Evolutionary conservation across 2,888 invertebrate genomes (phyloP), one percentile per base, ranked within the genome.

Genomic region (Acleris sparsana): DNA sequence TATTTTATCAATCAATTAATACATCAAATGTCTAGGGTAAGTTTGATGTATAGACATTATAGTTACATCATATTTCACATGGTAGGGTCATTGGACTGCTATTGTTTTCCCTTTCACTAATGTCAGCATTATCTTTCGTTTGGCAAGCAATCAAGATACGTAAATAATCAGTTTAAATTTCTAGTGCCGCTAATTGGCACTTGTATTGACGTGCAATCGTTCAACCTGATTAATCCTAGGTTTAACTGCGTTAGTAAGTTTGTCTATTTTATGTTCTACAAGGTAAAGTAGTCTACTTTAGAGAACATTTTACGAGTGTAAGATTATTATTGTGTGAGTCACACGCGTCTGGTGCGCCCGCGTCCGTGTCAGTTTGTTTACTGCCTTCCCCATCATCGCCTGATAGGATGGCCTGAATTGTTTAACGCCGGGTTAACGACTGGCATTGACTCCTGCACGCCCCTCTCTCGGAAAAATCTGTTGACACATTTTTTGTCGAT

Each of bases 371-470:
- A 71, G 71, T 70, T 75, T 79, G 80, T 75, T 79, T 79, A 78
- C 75, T 82, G 78, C 79, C 79, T 82, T 79, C 81, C 79, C 73
- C 73, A 78, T 81, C 78, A 75, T 74, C 72, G 75, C 75, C 75
- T 76, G 83, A 86, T 85, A 84, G 84, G 82, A 81, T 84, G 86
- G 74, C 84, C 86, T 84, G 82, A 84, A 86, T 87, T 86, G 86
- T 87, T 85, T 80, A 75, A 80, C 79, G 72, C 69, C 79, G 82
- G 87, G 88, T 88, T 86, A 87, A 87, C 76, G 87, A 83, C 85
- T 87, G 88, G 73, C 87, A 85, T 82, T 86, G 88, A 86, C 87
- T 86, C 78, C 78, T 75, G 72, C 71, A 72, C 75, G 71, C 67
- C 69, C 77, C 81, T 77, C 81, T 76, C 68, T 39, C 76, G 74